These are phyloP conservation scores for Helostoma temminkii DNA, from an alignment of 2,797 vertebrate genomes.

Conservation along the genomic window DNA sequence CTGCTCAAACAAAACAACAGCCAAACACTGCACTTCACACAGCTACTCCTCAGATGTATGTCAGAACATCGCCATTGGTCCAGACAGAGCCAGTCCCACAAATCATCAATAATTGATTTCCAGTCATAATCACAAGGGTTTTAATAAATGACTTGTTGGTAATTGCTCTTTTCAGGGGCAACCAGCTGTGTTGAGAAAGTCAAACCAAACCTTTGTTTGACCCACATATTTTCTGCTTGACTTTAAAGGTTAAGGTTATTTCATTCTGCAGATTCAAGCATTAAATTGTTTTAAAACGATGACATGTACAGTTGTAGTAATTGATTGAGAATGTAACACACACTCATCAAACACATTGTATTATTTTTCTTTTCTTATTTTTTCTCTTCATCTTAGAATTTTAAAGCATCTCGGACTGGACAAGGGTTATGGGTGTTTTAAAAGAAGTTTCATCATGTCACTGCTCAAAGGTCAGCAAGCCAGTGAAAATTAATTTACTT, in stretches of 20 bases:
- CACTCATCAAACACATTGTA: background rate
- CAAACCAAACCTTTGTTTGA: conserved; percentile 35
- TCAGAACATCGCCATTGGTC: conserved; percentile 73
- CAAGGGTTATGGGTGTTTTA: background rate
- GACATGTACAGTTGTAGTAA: background rate
- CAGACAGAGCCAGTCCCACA: conserved; percentile 70
- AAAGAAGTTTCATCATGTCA: background rate
- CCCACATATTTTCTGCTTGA: conserved; percentile 28
- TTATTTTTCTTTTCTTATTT: background rate
- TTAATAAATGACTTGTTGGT: conserved; percentile 66
- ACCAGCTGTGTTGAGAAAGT: conserved; percentile 75
- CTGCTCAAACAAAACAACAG: conserved; percentile 78
- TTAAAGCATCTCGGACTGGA: background rate
- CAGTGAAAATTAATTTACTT: background rate
- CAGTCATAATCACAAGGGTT: conserved; percentile 73
- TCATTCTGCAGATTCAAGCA: too few relatives aligned
- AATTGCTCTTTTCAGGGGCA: conserved; percentile 55
- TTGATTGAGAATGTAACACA: background rate
- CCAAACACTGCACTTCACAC: conserved; percentile 67
- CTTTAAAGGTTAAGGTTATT: conserved; percentile 15
- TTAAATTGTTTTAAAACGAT: background rate
- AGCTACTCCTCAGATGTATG: conserved; percentile 65
- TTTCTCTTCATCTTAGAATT: background rate
- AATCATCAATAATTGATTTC: conserved; percentile 80
- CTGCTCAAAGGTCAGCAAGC: background rate